phyloP scores from a whole-genome alignment of 2,113 vertebrate genomes.

The Sardina pilchardus region DNA sequence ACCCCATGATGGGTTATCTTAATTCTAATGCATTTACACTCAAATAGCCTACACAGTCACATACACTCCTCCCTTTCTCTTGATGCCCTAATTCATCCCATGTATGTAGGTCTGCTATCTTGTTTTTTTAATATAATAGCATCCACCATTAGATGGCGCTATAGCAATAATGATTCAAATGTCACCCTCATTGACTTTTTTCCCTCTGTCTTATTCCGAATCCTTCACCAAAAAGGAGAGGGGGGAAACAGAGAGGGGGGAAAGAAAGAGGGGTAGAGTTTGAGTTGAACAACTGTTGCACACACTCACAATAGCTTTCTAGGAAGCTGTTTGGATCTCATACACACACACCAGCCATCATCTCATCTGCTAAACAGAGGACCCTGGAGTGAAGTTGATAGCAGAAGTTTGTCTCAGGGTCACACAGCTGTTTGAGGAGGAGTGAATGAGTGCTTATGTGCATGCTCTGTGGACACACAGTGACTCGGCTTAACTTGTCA shows the following conservation, averaged over 20 bases:
- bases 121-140: neutral
- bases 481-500: neutral
- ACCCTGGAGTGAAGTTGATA: slow-evolving; percentile 27
- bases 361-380: neutral
- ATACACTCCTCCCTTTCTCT: neutral
- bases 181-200: neutral
- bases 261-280: slow-evolving; percentile 20
- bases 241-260: slow-evolving; percentile 32
- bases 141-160: slow-evolving; percentile 61
- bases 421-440: neutral
- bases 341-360: neutral
- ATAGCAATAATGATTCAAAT: slow-evolving; percentile 9
- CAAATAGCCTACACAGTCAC: too few relatives aligned
- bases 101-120: neutral
- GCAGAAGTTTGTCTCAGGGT: slow-evolving; percentile 26
- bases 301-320: neutral
- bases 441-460: neutral
- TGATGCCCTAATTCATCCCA: neutral
- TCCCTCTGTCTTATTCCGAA: neutral
- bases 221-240: slow-evolving; percentile 7
- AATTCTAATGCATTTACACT: too few relatives aligned
- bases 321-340: neutral
- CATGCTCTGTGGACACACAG: neutral
- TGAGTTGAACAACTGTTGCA: neutral
- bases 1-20: too few relatives aligned